Base-by-base conservation (phyloP, 2,113 vertebrate genomes). In the Illadopsis cleaveri region DNA sequence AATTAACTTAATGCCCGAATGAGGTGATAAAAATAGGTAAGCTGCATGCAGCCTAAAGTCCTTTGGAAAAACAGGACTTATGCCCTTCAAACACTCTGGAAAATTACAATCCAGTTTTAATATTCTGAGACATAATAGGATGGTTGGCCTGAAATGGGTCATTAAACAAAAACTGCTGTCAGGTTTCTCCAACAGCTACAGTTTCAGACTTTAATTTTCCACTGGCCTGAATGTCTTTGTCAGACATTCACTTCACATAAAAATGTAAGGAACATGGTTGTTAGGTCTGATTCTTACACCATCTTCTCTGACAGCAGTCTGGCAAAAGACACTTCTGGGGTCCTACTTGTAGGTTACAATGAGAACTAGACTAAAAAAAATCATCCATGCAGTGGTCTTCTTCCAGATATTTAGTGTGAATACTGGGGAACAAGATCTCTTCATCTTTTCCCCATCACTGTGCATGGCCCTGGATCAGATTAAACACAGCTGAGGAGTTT, bases 11-110 rank as follows among this genome's bases (percentile, higher is more conserved):
- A 82, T 92, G n/a, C 38, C n/a, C 2, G 2, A 94, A 85, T 37
- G 62, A 88, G 45, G 50, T 38, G 75, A 82, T 65, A 92, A 93
- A 93, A 92, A 85, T 82, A 87, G 45, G 44, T 57, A 87, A 91
- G 40, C 40, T 89, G 38, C 73, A 47, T 38, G 25, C 62, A 48
- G 24, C 22, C 24, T 6, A 3, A 88, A 76, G 66, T 64, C 57
- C 45, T 86, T 69, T 51, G 24, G 62, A 80, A 85, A 95, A 93
- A 35, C 37, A 25, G 33, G 69, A 75, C 23, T 82, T 82, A 16
- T 2, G 38, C 8, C 21, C 48, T 82, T 87, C 61, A 88, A 37
- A 19, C 9, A 72, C 31, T 64, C 40, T 72, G 64, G 78, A 90
- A 93, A 90, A 91, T 85, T 25, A 44, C 45, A 71, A 68, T 64